Conservation (phyloP, 2,113 vertebrate species). For the Circaetus gallicus region DNA sequence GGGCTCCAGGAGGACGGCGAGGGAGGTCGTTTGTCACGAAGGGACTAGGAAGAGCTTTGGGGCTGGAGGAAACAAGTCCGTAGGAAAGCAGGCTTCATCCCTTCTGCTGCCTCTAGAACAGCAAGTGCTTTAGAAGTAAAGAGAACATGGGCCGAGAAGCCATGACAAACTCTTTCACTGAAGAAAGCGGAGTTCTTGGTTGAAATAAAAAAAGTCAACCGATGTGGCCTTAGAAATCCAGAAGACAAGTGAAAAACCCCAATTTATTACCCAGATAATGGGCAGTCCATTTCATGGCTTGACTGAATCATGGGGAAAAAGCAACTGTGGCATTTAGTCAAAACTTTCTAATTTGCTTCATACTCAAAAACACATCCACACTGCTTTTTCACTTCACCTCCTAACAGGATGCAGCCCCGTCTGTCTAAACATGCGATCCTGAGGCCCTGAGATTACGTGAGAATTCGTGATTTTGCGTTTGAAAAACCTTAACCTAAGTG, state of each 20-base stretch:
- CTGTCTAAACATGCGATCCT: background rate
- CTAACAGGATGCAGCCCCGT: background rate
- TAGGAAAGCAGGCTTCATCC: background rate
- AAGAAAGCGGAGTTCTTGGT: background rate
- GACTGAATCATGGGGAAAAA: background rate
- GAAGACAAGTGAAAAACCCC: background rate
- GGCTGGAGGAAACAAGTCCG: fast-evolving
- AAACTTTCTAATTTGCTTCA: background rate
- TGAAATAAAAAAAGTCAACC: background rate
- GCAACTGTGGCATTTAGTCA: background rate
- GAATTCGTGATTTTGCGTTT: fast-evolving
- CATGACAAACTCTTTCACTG: background rate
- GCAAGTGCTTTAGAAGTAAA: background rate
- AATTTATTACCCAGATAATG: background rate
- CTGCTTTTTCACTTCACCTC: background rate
- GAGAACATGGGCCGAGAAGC: background rate
- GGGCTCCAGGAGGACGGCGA: background rate
- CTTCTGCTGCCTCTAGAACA: background rate
- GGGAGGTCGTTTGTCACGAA: background rate
- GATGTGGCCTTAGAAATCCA: background rate
- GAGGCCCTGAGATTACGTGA: background rate
- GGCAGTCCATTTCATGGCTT: background rate
- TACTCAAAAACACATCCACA: background rate
- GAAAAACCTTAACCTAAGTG: background rate
- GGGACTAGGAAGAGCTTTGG: background rate